Percentiles rank a stretch among this genome's conserved stretches.
Evolutionary conservation across 2,888 invertebrate genomes (phyloP).

Genomic region (Drosophila formosana): DNA sequence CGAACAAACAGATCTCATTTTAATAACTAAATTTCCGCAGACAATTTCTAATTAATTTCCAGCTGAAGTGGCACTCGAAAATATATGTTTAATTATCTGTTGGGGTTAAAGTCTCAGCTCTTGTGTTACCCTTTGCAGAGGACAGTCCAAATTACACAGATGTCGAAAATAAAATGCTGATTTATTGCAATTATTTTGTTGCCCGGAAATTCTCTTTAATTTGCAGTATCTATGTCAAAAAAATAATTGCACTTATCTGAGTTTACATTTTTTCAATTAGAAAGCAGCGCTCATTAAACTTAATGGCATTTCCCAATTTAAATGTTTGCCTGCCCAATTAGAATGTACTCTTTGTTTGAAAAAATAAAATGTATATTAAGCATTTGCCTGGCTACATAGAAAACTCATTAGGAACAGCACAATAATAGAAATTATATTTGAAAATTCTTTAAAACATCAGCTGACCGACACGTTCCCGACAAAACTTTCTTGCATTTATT

Average conservation of each 20-base stretch:
- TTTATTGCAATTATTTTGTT: neutral
- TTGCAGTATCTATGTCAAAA: neutral
- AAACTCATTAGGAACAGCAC: neutral
- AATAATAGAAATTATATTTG: constrained; percentile 22
- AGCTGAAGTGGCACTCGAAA: constrained; percentile 9
- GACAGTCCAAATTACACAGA: neutral
- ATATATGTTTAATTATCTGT: neutral
- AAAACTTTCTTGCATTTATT: constrained; percentile 22
- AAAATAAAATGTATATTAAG: constrained; percentile 6
- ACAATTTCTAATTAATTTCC: constrained; percentile 1
- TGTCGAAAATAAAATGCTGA: neutral
- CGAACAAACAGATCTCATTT: neutral
- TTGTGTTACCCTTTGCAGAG: neutral
- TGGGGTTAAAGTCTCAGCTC: constrained; percentile 1
- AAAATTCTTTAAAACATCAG: constrained; percentile 25
- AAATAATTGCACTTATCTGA: constrained; percentile 3
- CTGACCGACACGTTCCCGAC: constrained; percentile 25
- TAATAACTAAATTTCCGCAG: constrained; percentile 6
- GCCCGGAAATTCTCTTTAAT: neutral
- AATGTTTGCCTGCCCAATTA: neutral
- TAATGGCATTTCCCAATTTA: constrained; percentile 6
- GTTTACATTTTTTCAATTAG: constrained; percentile 1
- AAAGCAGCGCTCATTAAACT: constrained; percentile 5
- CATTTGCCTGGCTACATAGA: neutral
- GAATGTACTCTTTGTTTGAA: neutral